phyloP scores from a whole-genome alignment of 2,113 vertebrate genomes.

The Petaurus breviceps region DNA sequence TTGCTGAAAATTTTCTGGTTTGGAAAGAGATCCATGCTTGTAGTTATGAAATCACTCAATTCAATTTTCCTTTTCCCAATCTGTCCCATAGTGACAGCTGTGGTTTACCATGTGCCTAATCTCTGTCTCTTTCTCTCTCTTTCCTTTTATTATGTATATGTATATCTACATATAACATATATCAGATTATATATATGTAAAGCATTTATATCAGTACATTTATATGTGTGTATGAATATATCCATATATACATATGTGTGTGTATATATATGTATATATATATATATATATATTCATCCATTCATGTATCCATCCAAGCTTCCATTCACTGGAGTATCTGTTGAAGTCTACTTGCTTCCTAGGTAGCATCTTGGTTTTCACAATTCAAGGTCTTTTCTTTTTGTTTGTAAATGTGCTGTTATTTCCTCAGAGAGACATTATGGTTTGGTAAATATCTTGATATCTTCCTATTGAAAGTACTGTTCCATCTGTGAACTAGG shows the following conservation, averaged over 20 bases:
- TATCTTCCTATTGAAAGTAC: conserved; percentile 6
- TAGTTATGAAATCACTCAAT: conserved; percentile 53
- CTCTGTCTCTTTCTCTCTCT: neutral
- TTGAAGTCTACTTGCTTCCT: neutral
- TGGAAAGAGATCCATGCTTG: neutral
- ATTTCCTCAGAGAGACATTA: neutral
- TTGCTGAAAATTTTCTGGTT: conserved; percentile 45
- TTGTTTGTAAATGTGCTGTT: conserved; percentile 69
- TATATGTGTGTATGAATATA: neutral
- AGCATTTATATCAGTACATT: neutral
- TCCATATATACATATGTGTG: neutral
- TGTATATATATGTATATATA: neutral
- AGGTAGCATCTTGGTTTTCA: conserved; percentile 36
- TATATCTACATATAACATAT: neutral
- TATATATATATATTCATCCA: neutral
- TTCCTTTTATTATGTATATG: neutral
- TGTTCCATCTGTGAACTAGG: conserved; percentile 45
- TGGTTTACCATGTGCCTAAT: conserved; percentile 55
- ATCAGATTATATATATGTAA: too few relatives aligned
- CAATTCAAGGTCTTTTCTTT: conserved; percentile 56
- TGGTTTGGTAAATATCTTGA: conserved; percentile 63
- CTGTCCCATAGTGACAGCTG: conserved; percentile 68
- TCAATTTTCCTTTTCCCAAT: conserved; percentile 45
- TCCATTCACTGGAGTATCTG: neutral
- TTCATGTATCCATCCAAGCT: neutral